Percentiles rank a stretch among this genome's conserved stretches.
Evolutionary conservation across 2,888 invertebrate species (phyloP).

Genomic region (Aleiodes alternator): DNA sequence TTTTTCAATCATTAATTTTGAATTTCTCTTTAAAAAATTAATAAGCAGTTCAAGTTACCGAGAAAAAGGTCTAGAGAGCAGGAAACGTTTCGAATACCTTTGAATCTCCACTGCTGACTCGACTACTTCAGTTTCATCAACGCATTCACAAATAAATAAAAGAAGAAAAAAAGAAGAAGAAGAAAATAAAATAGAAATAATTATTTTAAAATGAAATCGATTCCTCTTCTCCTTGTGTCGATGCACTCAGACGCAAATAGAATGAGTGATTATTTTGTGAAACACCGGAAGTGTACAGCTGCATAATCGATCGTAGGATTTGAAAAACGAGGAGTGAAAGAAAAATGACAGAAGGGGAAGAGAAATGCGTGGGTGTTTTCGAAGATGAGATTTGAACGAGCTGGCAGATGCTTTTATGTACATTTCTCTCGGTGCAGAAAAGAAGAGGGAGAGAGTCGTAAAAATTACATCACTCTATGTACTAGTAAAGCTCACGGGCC

Average conservation of each 20-base stretch:
- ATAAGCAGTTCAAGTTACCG: constrained; percentile 19
- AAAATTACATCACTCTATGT: constrained; percentile 39
- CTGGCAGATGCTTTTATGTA: constrained; percentile 50
- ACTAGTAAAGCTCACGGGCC: neutral
- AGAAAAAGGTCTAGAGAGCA: constrained; percentile 39
- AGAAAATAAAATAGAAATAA: neutral
- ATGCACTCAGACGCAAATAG: constrained; percentile 16
- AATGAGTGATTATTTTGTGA: constrained; percentile 5
- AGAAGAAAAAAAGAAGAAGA: neutral
- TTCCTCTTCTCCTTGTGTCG: neutral
- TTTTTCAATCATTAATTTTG: no score
- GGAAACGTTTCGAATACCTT: constrained; percentile 50
- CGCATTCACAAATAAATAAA: constrained; percentile 4
- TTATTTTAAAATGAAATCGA: neutral
- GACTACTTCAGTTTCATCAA: constrained; percentile 10
- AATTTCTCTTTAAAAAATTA: neutral
- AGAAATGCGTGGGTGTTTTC: constrained; percentile 44
- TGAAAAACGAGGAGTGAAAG: constrained; percentile 29
- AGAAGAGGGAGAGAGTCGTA: constrained; percentile 21
- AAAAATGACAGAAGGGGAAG: constrained; percentile 23
- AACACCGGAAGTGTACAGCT: constrained; percentile 53
- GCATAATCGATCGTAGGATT: constrained; percentile 51
- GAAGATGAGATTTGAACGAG: constrained; percentile 48
- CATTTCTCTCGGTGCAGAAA: constrained; percentile 14
- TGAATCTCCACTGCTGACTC: constrained; percentile 20